Evolutionary conservation across 2,888 invertebrate genomes (phyloP).

Genomic region (Saturnia pavonia): DNA sequence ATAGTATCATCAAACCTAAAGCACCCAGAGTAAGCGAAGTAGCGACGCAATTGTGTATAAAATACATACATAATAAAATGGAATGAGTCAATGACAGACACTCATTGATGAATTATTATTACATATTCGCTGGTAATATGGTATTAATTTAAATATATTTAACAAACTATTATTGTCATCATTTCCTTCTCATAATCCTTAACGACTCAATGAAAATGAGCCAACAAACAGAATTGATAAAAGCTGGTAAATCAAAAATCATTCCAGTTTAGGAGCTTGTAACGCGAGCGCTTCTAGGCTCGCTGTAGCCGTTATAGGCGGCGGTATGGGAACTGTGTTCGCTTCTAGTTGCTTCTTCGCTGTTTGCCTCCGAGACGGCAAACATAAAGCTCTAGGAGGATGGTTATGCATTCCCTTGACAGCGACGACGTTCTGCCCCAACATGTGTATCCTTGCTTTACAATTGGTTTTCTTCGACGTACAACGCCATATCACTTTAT

Average conservation of each 20-base stretch:
- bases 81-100: background rate
- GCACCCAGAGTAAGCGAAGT: conserved; percentile 16
- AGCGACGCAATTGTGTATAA: background rate
- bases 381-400: conserved; percentile 63
- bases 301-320: conserved; percentile 28
- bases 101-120: background rate
- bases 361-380: conserved; percentile 48
- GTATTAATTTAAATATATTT: background rate
- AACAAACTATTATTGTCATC: conserved; percentile 9
- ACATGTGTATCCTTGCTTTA: conserved; percentile 77
- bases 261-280: conserved; percentile 42
- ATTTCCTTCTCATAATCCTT: conserved; percentile 6
- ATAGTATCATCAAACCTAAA: conserved; percentile 9
- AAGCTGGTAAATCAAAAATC: conserved; percentile 6
- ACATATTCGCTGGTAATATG: conserved; percentile 1
- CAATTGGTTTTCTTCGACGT: conserved; percentile 80
- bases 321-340: conserved; percentile 25
- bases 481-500: conserved; percentile 79
- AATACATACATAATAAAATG: background rate
- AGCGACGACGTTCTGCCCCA: conserved; percentile 73
- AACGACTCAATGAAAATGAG: background rate
- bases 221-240: background rate
- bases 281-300: conserved; percentile 33
- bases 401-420: conserved; percentile 80
- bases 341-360: conserved; percentile 44